Base-by-base conservation (phyloP, 2,888 invertebrate species). In the Cataglyphis cursor region DNA sequence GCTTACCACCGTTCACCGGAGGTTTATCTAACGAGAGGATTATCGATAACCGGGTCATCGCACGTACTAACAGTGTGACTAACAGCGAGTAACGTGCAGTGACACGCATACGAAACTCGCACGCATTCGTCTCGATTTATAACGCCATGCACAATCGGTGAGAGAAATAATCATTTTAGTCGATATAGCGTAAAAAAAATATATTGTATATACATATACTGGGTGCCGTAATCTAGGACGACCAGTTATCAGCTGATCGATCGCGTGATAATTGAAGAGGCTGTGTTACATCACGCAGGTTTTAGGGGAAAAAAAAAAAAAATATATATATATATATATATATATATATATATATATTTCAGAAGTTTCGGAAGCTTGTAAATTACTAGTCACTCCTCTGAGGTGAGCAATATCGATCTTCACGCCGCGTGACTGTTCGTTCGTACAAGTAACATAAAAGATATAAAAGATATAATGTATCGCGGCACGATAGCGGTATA, bases 41-140 rank as follows among this genome's bases (percentile, higher is more conserved):
- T 81, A 81, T 35, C 70, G 62, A 76, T 83, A 85, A 80, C 38
- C 74, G 21, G 81, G 81, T 74, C 81, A 75, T 74, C 74, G 73
- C 35, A 44, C 41, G 3, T 38, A n/a, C n/a, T 24, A 24, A 57
- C 24, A 31, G n/a, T 54, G 66, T 59, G 44, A 78, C 75, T 24
- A 48, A 48, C 68, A 21, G 41, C 21, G 41, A 57, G n/a, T 64
- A 41, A 38, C 24, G 24, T 41, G 51, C 12, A 18, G 28, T 12
- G 57, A 57, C 78, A 28, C 70, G 68, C 78, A 18, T 57, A 31
- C 41, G 41, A 68, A 68, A 57, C n/a, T 76, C 41, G 41, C 24
- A 15, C 28, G 31, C 68, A 12, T 5, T 4, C 35, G 15, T 10
- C 28, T 41, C 9, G 21, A 65, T n/a, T 54, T 12, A 1, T 24